phyloP scores from a whole-genome alignment of 2,113 vertebrate genomes.

The Takifugu flavidus region DNA sequence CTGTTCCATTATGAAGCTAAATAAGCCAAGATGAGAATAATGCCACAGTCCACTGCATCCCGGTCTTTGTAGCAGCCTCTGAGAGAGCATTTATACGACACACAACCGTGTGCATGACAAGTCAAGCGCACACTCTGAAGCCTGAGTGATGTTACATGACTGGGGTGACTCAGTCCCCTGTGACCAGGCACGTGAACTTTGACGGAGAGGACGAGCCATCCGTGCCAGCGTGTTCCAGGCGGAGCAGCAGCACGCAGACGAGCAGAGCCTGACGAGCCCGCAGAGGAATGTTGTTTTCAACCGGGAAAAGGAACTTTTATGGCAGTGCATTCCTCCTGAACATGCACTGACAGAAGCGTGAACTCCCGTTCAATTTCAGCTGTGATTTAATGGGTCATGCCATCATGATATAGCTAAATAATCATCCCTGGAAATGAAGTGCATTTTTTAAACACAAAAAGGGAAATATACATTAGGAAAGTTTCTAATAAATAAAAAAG shows the following conservation, averaged over 20 bases:
- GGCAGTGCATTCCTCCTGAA: too few relatives aligned
- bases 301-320: constrained; percentile 3
- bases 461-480: not conserved
- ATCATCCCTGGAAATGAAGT: too few relatives aligned
- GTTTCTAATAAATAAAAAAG: not conserved
- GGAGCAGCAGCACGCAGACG: constrained; percentile 20
- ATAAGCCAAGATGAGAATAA: constrained; percentile 34
- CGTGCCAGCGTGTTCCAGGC: constrained; percentile 39
- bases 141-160: constrained; percentile 19
- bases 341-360: too few relatives aligned
- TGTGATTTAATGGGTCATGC: too few relatives aligned
- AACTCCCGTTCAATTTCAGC: too few relatives aligned
- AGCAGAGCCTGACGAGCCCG: constrained; percentile 14
- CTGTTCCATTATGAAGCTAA: constrained; percentile 27
- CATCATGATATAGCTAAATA: too few relatives aligned
- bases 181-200: constrained; percentile 14
- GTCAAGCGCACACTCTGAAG: not conserved
- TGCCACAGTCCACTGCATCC: constrained; percentile 16
- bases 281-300: constrained; percentile 44
- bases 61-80: constrained; percentile 4
- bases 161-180: constrained; percentile 29
- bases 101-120: not conserved
- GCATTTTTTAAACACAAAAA: not conserved
- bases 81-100: not conserved
- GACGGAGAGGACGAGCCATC: constrained; percentile 18